A percentile compares a stretch with the other conserved stretches of the same genome.
Conservation (phyloP, 2,797 vertebrate species). For the Acipenser oxyrinchus region DNA sequence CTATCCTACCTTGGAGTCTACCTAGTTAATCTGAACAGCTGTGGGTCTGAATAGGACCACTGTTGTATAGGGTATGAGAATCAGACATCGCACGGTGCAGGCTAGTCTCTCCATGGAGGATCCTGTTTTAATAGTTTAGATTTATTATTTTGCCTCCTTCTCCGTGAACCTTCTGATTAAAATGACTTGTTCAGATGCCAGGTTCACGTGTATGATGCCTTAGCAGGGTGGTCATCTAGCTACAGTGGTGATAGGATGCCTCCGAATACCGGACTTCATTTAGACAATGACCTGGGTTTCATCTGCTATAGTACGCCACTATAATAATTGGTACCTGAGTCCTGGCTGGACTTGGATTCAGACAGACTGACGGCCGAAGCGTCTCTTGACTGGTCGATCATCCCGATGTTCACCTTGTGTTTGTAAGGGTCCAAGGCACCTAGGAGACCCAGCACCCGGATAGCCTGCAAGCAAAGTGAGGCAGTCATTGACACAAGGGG, state of each 20-base stretch:
- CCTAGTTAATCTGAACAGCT: too few relatives aligned
- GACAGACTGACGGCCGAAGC: conserved; percentile 94
- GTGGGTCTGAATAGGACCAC: too few relatives aligned
- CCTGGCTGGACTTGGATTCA: conserved; percentile 91
- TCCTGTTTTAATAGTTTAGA: too few relatives aligned
- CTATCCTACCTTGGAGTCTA: too few relatives aligned
- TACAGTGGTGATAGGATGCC: background rate
- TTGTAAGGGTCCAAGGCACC: conserved; percentile 96
- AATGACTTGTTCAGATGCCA: background rate
- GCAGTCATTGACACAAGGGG: background rate
- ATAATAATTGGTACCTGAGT: conserved; percentile 72
- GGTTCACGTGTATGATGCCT: background rate
- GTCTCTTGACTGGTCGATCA: conserved; percentile 96
- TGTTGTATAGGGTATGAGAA: too few relatives aligned
- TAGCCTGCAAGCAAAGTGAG: conserved; percentile 62
- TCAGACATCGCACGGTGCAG: too few relatives aligned
- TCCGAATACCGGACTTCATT: conserved; percentile 15
- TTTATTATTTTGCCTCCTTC: too few relatives aligned
- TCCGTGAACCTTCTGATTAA: too few relatives aligned
- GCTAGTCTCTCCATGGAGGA: too few relatives aligned
- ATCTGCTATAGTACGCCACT: too few relatives aligned
- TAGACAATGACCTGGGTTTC: conserved; percentile 30
- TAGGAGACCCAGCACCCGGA: conserved; percentile 87
- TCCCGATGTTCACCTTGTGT: conserved; percentile 98
- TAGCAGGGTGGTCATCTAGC: background rate